Evolutionary conservation across 2,797 vertebrate genomes (phyloP).

Genomic region (Luscinia luscinia): DNA sequence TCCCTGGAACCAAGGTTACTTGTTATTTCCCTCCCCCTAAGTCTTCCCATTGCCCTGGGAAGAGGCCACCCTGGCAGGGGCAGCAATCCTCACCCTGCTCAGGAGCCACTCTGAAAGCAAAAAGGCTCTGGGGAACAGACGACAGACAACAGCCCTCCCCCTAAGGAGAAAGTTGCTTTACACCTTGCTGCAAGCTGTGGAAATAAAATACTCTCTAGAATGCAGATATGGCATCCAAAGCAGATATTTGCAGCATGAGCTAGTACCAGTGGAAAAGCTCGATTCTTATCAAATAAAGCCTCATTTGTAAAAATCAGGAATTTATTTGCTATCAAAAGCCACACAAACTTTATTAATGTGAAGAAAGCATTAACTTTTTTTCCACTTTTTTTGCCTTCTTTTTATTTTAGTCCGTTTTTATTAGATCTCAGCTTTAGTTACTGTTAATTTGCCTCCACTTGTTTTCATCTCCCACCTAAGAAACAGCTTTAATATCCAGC

Average conservation of each 20-base stretch:
- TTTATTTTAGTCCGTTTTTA: not conserved
- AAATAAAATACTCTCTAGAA: not conserved
- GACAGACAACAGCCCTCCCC: not conserved
- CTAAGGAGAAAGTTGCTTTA: not conserved
- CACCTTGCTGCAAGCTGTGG: not conserved
- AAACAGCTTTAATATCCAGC: not conserved
- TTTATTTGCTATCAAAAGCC: not conserved
- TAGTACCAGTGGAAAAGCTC: not conserved
- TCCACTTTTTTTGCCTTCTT: not conserved
- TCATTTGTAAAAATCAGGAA: not conserved
- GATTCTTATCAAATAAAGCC: not conserved
- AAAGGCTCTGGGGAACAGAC: not conserved
- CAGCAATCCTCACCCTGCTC: not conserved
- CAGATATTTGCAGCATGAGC: not conserved
- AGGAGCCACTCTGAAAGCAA: not conserved
- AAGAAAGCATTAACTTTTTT: not conserved
- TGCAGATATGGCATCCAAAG: not conserved
- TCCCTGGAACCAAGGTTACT: not conserved
- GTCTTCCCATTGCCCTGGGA: not conserved
- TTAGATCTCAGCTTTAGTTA: not conserved
- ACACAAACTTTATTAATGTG: not conserved
- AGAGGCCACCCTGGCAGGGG: not conserved
- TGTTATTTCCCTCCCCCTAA: not conserved
- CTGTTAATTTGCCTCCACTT: not conserved
- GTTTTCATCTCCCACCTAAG: not conserved